Conservation (phyloP, 2,113 vertebrate species). For the Addax nasomaculatus region DNA sequence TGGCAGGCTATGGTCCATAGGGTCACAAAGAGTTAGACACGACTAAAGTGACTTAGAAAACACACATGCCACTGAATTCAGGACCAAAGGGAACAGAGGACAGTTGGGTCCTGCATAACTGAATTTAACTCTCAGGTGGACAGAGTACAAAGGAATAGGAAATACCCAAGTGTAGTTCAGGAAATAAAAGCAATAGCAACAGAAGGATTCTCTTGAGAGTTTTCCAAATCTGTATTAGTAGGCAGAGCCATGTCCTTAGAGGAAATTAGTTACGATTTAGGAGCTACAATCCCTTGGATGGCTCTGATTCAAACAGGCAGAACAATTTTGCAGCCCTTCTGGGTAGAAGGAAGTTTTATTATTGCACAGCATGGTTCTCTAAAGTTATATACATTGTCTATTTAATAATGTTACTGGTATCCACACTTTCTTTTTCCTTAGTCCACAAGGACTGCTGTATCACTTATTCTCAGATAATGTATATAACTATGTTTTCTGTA, state of each 20-base stretch:
- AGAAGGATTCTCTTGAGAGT: neutral
- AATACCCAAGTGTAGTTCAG: neutral
- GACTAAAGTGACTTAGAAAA: neutral
- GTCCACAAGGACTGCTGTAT: neutral
- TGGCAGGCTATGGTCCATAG: neutral
- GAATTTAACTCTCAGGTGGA: neutral
- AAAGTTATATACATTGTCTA: neutral
- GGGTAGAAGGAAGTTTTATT: neutral
- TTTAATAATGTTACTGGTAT: neutral
- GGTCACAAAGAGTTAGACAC: neutral
- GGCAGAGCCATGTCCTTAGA: neutral
- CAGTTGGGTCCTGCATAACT: neutral
- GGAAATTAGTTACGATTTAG: neutral
- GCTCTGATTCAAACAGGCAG: neutral
- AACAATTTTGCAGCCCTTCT: neutral
- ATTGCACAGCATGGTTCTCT: neutral
- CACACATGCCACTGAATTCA: neutral
- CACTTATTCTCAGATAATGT: neutral
- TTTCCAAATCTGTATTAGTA: neutral
- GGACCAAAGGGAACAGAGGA: neutral
- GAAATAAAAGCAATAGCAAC: neutral
- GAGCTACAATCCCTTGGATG: neutral
- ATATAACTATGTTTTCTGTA: neutral
- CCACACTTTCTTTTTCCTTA: neutral
- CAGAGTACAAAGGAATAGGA: neutral